Evolutionary conservation across 1,140 invertebrate species (phyloP).

Genomic region (Steinernema feltiae): DNA sequence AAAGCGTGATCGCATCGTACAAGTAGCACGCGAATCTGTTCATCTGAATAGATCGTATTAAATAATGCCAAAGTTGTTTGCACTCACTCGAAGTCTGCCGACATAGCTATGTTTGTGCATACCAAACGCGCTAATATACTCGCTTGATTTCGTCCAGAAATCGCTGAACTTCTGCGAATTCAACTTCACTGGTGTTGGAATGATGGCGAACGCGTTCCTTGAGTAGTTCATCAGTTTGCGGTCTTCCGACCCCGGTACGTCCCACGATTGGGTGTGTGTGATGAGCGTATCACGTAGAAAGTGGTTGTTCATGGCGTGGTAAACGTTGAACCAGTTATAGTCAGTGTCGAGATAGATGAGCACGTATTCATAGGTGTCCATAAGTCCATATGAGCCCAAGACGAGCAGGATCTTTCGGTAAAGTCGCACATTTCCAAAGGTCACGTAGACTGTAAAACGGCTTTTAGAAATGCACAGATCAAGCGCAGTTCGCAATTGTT

Average conservation of each 20-base stretch:
- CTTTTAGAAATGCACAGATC: no score
- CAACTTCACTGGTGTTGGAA: slow-evolving; percentile 53
- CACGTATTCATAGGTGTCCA: slow-evolving; percentile 85
- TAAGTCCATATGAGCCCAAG: slow-evolving; percentile 77
- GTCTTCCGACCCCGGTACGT: slow-evolving; percentile 38
- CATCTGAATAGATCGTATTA: slow-evolving; percentile 67
- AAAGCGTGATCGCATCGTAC: slow-evolving; percentile 87
- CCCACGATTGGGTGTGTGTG: slow-evolving; percentile 42
- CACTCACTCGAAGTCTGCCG: slow-evolving; percentile 60
- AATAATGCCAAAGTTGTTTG: no score
- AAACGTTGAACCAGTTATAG: slow-evolving; percentile 84
- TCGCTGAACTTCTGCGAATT: slow-evolving; percentile 34
- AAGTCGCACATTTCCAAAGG: slow-evolving; percentile 72
- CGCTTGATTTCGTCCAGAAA: slow-evolving; percentile 48
- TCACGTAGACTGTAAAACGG: slow-evolving; percentile 75
- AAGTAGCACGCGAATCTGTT: slow-evolving; percentile 88
- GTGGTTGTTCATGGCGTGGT: slow-evolving; percentile 67
- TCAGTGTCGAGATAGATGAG: slow-evolving; percentile 88
- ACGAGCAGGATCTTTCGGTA: slow-evolving; percentile 81
- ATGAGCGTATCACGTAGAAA: slow-evolving; percentile 62
- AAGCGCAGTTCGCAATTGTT: no score
- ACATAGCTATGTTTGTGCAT: slow-evolving; percentile 32
- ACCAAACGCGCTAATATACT: slow-evolving; percentile 47
- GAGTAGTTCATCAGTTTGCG: slow-evolving; percentile 49
- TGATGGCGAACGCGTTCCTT: slow-evolving; percentile 47